These are phyloP conservation scores for Xestia rhomboidea DNA, from an alignment of 2,888 invertebrate genomes.

Conservation along the genomic window DNA sequence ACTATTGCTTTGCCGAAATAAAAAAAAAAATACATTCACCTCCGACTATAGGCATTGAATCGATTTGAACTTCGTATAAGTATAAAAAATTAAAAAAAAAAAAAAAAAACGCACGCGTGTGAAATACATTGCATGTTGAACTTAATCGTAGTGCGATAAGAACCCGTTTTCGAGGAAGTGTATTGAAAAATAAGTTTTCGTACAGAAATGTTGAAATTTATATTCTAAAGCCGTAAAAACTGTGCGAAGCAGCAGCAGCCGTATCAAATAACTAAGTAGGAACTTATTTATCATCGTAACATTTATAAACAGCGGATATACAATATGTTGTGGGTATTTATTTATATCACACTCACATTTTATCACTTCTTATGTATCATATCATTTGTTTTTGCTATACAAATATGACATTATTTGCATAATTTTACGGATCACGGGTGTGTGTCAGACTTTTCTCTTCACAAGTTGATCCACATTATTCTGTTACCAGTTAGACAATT, in stretches of 20 bases:
- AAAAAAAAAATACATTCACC: too few species aligned
- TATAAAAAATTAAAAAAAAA: too few species aligned
- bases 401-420: not conserved
- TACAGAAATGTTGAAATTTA: not conserved
- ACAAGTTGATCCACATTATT: not conserved
- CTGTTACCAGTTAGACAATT: too few species aligned
- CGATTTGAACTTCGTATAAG: too few species aligned
- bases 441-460: not conserved
- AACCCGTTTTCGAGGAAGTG: too few species aligned
- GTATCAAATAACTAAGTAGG: not conserved
- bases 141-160: too few species aligned
- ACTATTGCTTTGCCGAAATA: too few species aligned
- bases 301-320: not conserved
- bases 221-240: not conserved
- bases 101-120: too few species aligned
- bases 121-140: too few species aligned
- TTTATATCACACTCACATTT: slow-evolving; percentile 1
- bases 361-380: too few species aligned
- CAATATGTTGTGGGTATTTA: not conserved
- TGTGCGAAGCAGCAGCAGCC: not conserved
- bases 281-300: not conserved
- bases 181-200: not conserved
- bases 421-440: not conserved
- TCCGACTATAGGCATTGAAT: too few species aligned
- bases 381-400: not conserved